phyloP scores from a whole-genome alignment of 2,888 invertebrate genomes.

The Malacosoma neustria region DNA sequence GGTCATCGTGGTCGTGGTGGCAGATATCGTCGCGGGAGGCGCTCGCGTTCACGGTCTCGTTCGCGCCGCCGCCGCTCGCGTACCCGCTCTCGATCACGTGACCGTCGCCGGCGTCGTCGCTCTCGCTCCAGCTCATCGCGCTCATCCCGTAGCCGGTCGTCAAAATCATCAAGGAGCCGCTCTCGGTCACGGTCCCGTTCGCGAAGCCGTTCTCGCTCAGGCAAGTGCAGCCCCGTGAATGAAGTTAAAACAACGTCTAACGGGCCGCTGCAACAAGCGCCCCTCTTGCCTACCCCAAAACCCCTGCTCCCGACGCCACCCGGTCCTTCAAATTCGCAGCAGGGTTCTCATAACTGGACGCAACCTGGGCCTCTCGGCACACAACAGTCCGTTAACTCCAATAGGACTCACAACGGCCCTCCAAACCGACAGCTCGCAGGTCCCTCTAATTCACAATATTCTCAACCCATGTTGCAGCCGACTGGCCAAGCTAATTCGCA shows the following conservation, averaged over 20 bases:
- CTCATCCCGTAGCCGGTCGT: conserved; percentile 60
- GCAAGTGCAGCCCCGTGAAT: conserved; percentile 69
- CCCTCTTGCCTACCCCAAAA: conserved; percentile 39
- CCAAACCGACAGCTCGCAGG: no score
- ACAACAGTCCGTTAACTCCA: not conserved
- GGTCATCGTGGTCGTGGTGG: conserved; percentile 62
- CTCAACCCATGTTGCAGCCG: no score
- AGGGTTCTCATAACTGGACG: no score
- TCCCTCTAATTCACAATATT: no score
- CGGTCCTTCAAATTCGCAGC: no score
- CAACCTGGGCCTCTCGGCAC: not conserved
- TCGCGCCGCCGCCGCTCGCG: conserved; percentile 44
- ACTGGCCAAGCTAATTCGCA: no score
- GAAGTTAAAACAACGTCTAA: conserved; percentile 39
- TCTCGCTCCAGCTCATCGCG: conserved; percentile 59
- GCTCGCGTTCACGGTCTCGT: conserved; percentile 40
- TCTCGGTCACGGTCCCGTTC: conserved; percentile 61
- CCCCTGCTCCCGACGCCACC: conserved; percentile 40
- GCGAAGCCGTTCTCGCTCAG: conserved; percentile 67
- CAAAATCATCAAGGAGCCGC: conserved; percentile 49
- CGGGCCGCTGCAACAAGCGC: conserved; percentile 38
- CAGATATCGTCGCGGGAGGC: conserved; percentile 46
- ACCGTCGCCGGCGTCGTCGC: conserved; percentile 53
- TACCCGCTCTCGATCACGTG: conserved; percentile 38
- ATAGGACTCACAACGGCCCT: no score